Percentiles rank a stretch among this genome's conserved stretches.
Conservation (phyloP, 2,888 invertebrate species). For the Drosophila paramelanica region DNA sequence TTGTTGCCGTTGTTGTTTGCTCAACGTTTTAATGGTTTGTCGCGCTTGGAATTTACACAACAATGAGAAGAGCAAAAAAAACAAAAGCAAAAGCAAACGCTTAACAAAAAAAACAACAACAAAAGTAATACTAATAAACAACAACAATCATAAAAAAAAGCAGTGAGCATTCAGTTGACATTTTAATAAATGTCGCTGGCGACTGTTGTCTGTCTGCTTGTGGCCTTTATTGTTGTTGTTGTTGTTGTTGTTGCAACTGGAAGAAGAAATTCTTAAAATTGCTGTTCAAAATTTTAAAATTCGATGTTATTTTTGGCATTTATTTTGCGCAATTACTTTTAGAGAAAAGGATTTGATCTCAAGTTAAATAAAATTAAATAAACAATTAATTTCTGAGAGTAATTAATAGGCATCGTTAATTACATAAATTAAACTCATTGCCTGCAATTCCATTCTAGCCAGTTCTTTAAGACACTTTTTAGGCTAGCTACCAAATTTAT, state of each 20-base stretch:
- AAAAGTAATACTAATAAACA: slow-evolving; percentile 41
- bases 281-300: slow-evolving; percentile 10
- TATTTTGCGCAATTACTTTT: slow-evolving; percentile 14
- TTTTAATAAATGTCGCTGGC: slow-evolving; percentile 68
- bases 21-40: slow-evolving; percentile 75
- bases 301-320: slow-evolving; percentile 21
- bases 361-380: too few relatives aligned
- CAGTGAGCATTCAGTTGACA: slow-evolving; percentile 73
- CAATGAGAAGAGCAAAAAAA: slow-evolving; percentile 33
- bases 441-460: background rate
- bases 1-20: slow-evolving; percentile 51
- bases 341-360: too few relatives aligned
- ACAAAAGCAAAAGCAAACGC: slow-evolving; percentile 25
- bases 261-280: slow-evolving; percentile 26
- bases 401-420: too few relatives aligned
- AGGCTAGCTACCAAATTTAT: too few relatives aligned
- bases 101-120: slow-evolving; percentile 11
- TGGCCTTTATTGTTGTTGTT: slow-evolving; percentile 12
- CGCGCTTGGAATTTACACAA: slow-evolving; percentile 75
- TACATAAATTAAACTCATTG: background rate
- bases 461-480: too few relatives aligned
- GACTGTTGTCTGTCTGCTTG: slow-evolving; percentile 12
- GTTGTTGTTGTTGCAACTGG: slow-evolving; percentile 8
- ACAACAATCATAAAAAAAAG: slow-evolving; percentile 55
- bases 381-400: background rate